Evolutionary conservation across 1,140 invertebrate species (phyloP).

Genomic region (Solen grandis): DNA sequence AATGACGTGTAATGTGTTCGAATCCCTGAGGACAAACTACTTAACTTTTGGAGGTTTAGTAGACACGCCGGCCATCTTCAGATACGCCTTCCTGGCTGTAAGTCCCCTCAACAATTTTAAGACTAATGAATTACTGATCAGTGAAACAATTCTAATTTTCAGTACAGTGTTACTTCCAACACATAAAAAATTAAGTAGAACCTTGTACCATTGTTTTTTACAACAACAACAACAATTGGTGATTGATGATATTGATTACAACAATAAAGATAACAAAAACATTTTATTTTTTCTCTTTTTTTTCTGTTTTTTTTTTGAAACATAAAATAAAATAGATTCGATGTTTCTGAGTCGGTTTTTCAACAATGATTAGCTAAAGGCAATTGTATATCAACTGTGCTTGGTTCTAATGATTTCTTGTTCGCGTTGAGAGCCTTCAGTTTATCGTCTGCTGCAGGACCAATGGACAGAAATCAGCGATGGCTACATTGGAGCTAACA

Average conservation of each 20-base stretch:
- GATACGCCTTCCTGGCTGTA: conserved; percentile 62
- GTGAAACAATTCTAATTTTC: neutral
- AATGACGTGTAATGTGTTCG: conserved; percentile 65
- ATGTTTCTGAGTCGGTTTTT: no score
- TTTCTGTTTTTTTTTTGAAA: no score
- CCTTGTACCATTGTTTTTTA: neutral
- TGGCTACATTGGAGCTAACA: conserved; percentile 31
- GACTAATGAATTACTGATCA: neutral
- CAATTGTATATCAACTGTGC: no score
- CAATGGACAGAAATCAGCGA: conserved; percentile 46
- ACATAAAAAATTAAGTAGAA: neutral
- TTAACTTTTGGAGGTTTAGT: neutral
- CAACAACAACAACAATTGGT: neutral
- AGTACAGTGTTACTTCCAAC: neutral
- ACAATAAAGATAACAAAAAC: neutral
- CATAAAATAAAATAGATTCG: no score
- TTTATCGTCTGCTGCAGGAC: conserved; percentile 16
- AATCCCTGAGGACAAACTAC: conserved; percentile 54
- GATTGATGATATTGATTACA: neutral
- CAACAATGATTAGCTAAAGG: no score
- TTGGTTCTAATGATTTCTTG: no score
- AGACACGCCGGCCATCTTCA: conserved; percentile 42
- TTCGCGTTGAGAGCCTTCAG: no score
- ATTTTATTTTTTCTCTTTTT: no score
- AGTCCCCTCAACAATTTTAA: conserved; percentile 11